Evolutionary conservation across 2,797 vertebrate species (phyloP), one percentile per base, ranked within the genome.

Genomic region (Propithecus deckenii): DNA sequence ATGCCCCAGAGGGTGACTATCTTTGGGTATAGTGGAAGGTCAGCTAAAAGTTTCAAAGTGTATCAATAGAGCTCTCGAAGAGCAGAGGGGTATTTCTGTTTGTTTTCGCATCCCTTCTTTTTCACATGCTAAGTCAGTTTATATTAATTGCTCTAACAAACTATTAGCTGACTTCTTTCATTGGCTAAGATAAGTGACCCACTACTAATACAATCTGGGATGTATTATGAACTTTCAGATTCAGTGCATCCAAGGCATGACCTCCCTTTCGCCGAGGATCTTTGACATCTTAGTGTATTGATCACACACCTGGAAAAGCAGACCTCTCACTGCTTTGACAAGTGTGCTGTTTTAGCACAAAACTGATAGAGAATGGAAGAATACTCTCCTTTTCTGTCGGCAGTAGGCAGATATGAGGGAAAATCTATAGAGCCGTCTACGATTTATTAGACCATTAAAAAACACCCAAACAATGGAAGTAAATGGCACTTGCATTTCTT

Each of bases 381-480:
- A 80, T n/a, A 32, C 46, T 17, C 28, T 79, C 76, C 20, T 95
- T 61, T 88, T 79, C 83, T 95, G 86, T 94, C 85, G 84, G 88
- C 61, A 74, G 76, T 67, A 75, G 84, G 48, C 76, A 95, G 85
- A 93, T 90, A 74, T 18, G 28, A 96, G 72, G 57, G 25, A 65
- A 91, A 91, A 25, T 83, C 72, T 96, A 94, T 23, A 87, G 96
- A 83, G 10, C 22, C 63, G 15, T 30, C 48, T 78, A 57, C 93
- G 96, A 94, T 95, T 95, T 96, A 97, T 92, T 90, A 96, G 76
- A 92, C 48, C 46, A 83, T 94, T 96, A 94, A 92, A 94, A 94
- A 91, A 86, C 86, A 88, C 13, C 50, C 83, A 97, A 95, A 85
- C 72, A 89, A 94, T 93, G 35, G 38, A 94, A 89, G 41, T 67